These are phyloP conservation scores for Phyllostomus discolor DNA, from an alignment of 2,113 vertebrate species.

Conservation along the genomic window DNA sequence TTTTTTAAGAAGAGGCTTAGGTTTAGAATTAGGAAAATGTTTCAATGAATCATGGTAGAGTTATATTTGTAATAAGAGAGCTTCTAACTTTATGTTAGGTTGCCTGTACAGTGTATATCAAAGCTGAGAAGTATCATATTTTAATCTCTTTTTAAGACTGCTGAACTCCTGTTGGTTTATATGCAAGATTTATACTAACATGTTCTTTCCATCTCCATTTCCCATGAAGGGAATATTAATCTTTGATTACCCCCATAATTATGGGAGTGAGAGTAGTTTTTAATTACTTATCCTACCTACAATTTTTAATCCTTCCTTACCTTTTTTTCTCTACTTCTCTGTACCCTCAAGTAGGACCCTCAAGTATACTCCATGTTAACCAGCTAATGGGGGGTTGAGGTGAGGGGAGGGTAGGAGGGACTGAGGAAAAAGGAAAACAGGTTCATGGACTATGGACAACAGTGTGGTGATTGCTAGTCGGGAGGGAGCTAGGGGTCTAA, in stretches of 20 bases:
- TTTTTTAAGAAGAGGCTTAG: slow-evolving; percentile 37
- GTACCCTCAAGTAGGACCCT: neutral
- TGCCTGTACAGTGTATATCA: slow-evolving; percentile 19
- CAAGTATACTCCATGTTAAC: neutral
- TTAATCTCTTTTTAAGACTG: slow-evolving; percentile 46
- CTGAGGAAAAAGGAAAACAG: no score
- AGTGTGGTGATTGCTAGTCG: no score
- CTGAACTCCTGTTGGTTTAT: slow-evolving; percentile 33
- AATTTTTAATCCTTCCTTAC: neutral
- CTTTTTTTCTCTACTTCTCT: neutral
- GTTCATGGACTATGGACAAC: no score
- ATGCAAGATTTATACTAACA: neutral
- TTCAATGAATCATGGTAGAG: neutral
- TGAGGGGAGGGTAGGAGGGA: no score
- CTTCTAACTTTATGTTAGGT: neutral
- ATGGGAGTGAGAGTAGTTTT: neutral
- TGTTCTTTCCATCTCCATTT: slow-evolving; percentile 7
- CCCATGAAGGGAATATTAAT: slow-evolving; percentile 37
- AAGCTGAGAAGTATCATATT: slow-evolving; percentile 22
- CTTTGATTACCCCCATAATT: slow-evolving; percentile 24
- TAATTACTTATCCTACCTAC: slow-evolving; percentile 18
- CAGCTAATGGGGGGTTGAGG: neutral
- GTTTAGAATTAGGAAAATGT: neutral
- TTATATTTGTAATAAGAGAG: slow-evolving; percentile 32
- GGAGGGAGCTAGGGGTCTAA: no score